Evolutionary conservation across 1,140 invertebrate species (phyloP).

Genomic region (Portunus trituberculatus): DNA sequence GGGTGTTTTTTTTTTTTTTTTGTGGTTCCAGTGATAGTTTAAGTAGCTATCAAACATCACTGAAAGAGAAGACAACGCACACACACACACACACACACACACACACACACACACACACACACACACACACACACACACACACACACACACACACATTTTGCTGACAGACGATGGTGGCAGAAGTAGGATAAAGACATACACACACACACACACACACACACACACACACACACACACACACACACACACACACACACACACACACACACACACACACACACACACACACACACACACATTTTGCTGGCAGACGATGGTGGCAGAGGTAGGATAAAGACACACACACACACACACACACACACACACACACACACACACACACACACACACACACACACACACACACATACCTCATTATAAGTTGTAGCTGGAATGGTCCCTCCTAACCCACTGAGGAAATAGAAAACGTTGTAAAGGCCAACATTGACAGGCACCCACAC

Average conservation of each 20-base stretch:
- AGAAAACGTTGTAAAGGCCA: constrained; percentile 60
- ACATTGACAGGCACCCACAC: constrained; percentile 71
- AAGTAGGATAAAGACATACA: not conserved
- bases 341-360: not conserved
- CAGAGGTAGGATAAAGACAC: not conserved
- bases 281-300: not conserved
- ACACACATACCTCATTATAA: constrained; percentile 57
- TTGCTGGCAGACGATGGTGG: no score
- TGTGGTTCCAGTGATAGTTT: no score
- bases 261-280: not conserved
- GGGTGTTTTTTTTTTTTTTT: no score
- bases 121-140: not conserved
- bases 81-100: no score
- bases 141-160: not conserved
- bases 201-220: not conserved
- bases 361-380: not conserved
- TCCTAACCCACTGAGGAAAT: constrained; percentile 57
- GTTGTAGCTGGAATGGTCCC: constrained; percentile 32
- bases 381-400: constrained; percentile 35
- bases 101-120: no score
- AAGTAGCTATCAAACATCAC: no score
- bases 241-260: no score
- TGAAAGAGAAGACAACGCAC: no score
- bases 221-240: no score
- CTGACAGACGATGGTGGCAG: no score